Base-by-base conservation (phyloP, 2,113 vertebrate genomes). In the Bos taurus region DNA sequence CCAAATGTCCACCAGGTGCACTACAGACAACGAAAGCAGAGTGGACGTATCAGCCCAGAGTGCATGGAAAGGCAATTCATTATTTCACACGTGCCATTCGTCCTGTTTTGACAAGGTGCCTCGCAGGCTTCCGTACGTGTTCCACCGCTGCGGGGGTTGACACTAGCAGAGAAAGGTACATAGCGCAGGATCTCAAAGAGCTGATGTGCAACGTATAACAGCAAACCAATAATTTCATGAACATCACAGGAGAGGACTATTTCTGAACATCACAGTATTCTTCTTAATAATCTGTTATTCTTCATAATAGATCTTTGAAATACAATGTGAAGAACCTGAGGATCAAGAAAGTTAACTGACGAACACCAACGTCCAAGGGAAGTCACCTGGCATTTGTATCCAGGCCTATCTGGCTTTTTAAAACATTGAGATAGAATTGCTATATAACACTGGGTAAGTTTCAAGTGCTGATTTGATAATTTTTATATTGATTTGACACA, bases 1-100 rank as follows among this genome's bases (percentile, higher is more conserved):
- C 99, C 99, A 99, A 95, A 99, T 99, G 98, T 99, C 99, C 92
- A 99, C 99, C 98, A 99, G 98, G 98, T 99, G 99, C 98, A 99
- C 99, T 99, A 97, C 21, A 93, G 11, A 93, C n/a, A 95, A 98
- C 67, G 57, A 95, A 99, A 98, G 86, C 81, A 97, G 43, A 97
- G 78, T 1, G 12, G 91, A 40, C 84, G 1, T 3, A 3, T 98
- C 74, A 97, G 94, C n/a, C 85, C n/a, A 12, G 48, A 26, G 95
- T 59, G 52, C 97, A 86, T 13, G 13, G 92, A 93, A 96, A 96
- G 97, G 56, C n/a, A 43, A 7, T 23, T 3, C 1, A 36, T 23
- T 25, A 43, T 77, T 94, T 62, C 3, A 36, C 23, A 21, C 6
- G 12, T 56, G 52, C 11, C 30, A 19, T 50, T 26, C 25, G 5